Evolutionary conservation across 2,113 vertebrate species (phyloP).

Genomic region (Xiphorhynchus elegans): DNA sequence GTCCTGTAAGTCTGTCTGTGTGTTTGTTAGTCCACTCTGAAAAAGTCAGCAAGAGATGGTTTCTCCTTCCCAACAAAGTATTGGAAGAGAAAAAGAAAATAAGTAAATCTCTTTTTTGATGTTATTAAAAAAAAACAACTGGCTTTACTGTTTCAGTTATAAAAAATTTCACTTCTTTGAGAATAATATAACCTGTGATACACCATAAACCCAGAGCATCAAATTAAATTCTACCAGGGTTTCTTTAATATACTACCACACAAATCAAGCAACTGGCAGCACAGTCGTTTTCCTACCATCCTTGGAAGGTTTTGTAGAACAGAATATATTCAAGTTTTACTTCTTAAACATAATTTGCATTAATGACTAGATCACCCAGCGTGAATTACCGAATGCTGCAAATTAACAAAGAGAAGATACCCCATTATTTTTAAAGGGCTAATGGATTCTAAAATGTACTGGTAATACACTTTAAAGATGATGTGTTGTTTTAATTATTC

Average conservation of each 20-base stretch:
- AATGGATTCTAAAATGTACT: background rate
- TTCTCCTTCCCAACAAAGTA: background rate
- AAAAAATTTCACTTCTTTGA: background rate
- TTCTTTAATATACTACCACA: background rate
- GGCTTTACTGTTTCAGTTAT: background rate
- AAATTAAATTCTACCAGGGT: background rate
- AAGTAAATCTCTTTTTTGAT: background rate
- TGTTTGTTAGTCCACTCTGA: background rate
- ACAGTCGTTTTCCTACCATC: background rate
- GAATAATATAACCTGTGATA: background rate
- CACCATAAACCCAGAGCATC: background rate
- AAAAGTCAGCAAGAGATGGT: background rate
- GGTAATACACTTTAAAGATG: background rate
- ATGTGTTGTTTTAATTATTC: background rate
- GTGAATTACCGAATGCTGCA: slow-evolving; percentile 23
- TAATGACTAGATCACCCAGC: background rate
- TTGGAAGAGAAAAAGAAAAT: background rate
- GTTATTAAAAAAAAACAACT: background rate
- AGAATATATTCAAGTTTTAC: background rate
- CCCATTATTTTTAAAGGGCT: slow-evolving; percentile 13
- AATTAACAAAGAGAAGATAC: background rate
- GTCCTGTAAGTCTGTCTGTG: background rate
- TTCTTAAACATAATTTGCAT: slow-evolving; percentile 31
- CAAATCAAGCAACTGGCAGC: background rate
- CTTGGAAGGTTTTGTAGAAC: background rate